Conservation (phyloP, 1,140 invertebrate species). For the Eciton burchellii region DNA sequence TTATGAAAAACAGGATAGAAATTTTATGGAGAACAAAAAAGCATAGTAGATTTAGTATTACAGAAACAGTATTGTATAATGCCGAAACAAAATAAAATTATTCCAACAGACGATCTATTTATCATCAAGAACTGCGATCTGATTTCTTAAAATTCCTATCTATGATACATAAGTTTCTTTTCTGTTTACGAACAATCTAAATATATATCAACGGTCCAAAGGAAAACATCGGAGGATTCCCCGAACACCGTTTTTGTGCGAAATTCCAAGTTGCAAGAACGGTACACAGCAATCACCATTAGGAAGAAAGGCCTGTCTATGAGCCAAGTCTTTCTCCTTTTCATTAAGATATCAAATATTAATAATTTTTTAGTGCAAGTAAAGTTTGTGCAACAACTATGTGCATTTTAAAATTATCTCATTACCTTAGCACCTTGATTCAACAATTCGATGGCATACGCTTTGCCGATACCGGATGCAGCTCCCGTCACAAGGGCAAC, state of each 20-base stretch:
- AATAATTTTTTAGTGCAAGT: too few relatives aligned
- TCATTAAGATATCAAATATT: too few relatives aligned
- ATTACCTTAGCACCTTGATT: slow-evolving; percentile 90
- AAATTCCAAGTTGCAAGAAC: neutral
- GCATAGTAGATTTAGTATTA: neutral
- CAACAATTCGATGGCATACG: slow-evolving; percentile 89
- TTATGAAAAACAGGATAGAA: neutral
- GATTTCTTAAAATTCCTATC: neutral
- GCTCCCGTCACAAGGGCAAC: slow-evolving; percentile 91
- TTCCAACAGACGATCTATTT: neutral
- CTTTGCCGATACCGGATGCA: slow-evolving; percentile 90
- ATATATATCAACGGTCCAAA: slow-evolving; percentile 62
- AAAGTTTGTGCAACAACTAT: neutral
- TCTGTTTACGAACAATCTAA: slow-evolving; percentile 57
- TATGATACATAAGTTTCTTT: slow-evolving; percentile 1
- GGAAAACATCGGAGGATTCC: slow-evolving; percentile 15
- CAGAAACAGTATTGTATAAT: neutral
- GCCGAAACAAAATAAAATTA: neutral
- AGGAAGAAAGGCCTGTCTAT: neutral
- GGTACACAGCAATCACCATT: neutral
- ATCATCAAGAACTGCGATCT: neutral
- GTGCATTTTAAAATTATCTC: slow-evolving; percentile 11
- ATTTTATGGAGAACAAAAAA: neutral
- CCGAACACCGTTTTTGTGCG: neutral
- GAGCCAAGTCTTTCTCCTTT: neutral